A percentile compares a stretch with the other conserved stretches of the same genome.
Conservation (phyloP, 1,140 invertebrate species). For the Habropoda laboriosa region DNA sequence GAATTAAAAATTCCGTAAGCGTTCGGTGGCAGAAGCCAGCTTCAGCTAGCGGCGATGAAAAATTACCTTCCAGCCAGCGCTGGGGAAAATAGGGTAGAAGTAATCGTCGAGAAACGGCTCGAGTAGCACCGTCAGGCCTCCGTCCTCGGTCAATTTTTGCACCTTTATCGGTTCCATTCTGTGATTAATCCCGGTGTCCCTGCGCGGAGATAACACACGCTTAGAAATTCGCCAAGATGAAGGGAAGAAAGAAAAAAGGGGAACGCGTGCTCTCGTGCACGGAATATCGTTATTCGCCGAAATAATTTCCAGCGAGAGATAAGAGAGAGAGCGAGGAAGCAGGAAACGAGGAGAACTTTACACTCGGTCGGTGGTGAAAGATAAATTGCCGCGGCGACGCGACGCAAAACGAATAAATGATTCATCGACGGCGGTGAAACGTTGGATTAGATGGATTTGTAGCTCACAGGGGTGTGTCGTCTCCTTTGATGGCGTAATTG, state of each 20-base stretch:
- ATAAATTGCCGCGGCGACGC: not conserved
- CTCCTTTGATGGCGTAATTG: slow-evolving; percentile 79
- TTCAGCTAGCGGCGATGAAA: not conserved
- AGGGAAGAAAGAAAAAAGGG: not conserved
- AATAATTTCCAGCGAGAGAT: not conserved
- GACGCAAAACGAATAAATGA: not conserved
- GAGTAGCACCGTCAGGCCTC: slow-evolving; percentile 79
- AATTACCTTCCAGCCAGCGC: slow-evolving; percentile 71
- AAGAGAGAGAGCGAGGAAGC: no score
- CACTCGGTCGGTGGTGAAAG: not conserved
- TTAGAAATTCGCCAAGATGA: not conserved
- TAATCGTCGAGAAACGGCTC: slow-evolving; percentile 81
- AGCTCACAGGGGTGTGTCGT: slow-evolving; percentile 65
- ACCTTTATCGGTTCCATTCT: not conserved
- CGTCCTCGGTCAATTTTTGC: slow-evolving; percentile 60
- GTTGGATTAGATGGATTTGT: not conserved
- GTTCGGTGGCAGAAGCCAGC: not conserved
- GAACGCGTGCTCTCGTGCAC: not conserved
- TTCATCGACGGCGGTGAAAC: not conserved
- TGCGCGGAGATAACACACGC: not conserved
- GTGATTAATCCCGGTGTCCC: not conserved
- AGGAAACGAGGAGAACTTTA: not conserved
- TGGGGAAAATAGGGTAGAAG: slow-evolving; percentile 76
- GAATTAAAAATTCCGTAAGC: not conserved
- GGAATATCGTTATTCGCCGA: not conserved